Evolutionary conservation across 2,797 vertebrate species (phyloP).

Genomic region (Characodon lateralis): DNA sequence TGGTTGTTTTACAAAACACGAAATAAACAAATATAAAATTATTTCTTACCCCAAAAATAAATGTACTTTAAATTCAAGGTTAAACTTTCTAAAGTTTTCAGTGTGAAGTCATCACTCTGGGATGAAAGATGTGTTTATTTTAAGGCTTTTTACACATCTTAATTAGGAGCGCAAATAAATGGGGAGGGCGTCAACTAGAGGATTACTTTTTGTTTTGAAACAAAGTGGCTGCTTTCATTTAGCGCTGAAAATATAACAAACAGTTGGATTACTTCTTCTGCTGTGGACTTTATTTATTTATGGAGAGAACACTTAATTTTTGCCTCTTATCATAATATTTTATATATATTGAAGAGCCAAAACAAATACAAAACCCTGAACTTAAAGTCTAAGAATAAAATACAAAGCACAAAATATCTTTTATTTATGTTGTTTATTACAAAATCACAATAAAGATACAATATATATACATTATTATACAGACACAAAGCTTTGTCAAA

Average conservation of each 20-base stretch:
- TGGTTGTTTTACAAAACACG: too few species aligned
- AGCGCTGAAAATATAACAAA: neutral
- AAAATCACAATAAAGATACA: conserved; percentile 9
- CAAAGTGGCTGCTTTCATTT: neutral
- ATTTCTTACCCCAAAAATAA: too few species aligned
- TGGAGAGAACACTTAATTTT: too few species aligned
- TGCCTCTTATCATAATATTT: too few species aligned
- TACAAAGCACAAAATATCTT: neutral
- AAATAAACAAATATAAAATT: too few species aligned
- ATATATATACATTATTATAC: conserved; percentile 6
- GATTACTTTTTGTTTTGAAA: neutral
- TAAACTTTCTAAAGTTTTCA: too few species aligned
- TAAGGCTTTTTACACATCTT: neutral
- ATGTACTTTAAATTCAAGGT: too few species aligned
- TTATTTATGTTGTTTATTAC: conserved; percentile 29
- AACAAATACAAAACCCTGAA: too few species aligned
- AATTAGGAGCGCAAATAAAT: neutral
- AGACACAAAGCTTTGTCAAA: neutral
- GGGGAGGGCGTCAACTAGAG: neutral
- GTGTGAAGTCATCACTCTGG: neutral
- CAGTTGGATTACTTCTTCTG: neutral
- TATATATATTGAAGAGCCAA: too few species aligned
- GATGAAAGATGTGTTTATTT: neutral
- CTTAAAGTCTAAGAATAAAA: neutral
- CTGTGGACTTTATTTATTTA: neutral